These are phyloP conservation scores for Archocentrus centrarchus DNA, from an alignment of 2,113 vertebrate genomes.

Conservation along the genomic window DNA sequence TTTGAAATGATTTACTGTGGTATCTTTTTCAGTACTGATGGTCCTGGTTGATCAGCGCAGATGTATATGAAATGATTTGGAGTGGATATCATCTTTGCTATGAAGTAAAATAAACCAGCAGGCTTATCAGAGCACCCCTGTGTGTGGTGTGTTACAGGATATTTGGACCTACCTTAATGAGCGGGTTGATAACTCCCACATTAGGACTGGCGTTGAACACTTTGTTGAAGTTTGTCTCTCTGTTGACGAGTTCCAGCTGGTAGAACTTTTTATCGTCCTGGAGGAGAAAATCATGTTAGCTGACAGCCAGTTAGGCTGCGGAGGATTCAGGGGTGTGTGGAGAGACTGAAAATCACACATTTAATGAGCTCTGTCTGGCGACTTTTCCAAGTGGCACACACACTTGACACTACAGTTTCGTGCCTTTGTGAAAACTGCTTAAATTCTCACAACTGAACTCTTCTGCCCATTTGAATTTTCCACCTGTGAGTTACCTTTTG, in stretches of 20 bases:
- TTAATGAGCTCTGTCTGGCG: constrained; percentile 22
- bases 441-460: constrained; percentile 1
- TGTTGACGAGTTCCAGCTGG: constrained; percentile 98
- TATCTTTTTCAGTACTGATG: neutral
- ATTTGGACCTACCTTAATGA: constrained; percentile 91
- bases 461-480: neutral
- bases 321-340: neutral
- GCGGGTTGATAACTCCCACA: constrained; percentile 98
- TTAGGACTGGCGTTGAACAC: constrained; percentile 97
- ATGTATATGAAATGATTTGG: constrained; percentile 48
- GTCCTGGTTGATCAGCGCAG: constrained; percentile 7
- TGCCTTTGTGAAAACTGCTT: constrained; percentile 7
- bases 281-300: constrained; percentile 35
- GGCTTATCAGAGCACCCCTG: constrained; percentile 15
- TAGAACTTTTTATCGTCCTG: constrained; percentile 99
- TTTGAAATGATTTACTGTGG: neutral
- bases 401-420: neutral
- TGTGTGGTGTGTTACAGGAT: constrained; percentile 21
- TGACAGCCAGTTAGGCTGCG: constrained; percentile 1
- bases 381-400: neutral
- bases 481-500: neutral
- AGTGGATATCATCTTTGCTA: constrained; percentile 50
- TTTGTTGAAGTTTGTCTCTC: constrained; percentile 99
- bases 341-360: constrained; percentile 17
- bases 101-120: neutral